A percentile compares a stretch with the other conserved stretches of the same genome.
Conservation (phyloP, 2,113 vertebrate species). For the Petaurus breviceps region DNA sequence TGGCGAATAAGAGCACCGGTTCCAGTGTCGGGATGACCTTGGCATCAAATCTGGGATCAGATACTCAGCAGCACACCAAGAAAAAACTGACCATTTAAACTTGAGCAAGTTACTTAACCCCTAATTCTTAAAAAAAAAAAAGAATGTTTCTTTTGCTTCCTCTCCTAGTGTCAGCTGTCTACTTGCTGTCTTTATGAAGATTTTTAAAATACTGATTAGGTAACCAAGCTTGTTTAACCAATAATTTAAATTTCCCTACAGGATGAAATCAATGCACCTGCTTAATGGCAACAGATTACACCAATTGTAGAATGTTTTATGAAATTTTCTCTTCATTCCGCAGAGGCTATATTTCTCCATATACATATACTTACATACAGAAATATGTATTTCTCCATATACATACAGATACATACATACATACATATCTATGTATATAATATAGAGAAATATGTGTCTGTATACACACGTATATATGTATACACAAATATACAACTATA, state of each 20-base stretch:
- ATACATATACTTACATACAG: not conserved
- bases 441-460: not conserved
- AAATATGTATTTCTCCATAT: not conserved
- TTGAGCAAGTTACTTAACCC: too few species aligned
- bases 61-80: too few species aligned
- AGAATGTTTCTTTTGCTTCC: too few species aligned
- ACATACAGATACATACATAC: too few species aligned
- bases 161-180: too few species aligned
- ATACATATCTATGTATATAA: accelerated
- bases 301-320: not conserved
- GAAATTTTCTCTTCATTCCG: not conserved
- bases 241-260: not conserved
- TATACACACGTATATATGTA: accelerated
- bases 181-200: not conserved
- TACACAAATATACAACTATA: not conserved
- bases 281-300: not conserved
- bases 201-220: not conserved
- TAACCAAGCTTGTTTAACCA: not conserved
- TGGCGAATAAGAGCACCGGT: too few species aligned
- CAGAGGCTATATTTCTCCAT: not conserved
- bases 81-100: too few species aligned
- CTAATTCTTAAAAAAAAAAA: too few species aligned
- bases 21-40: too few species aligned
- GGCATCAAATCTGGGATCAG: too few species aligned
- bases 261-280: not conserved